These are phyloP conservation scores for Argentina silus DNA, from an alignment of 2,797 vertebrate genomes.

Conservation along the genomic window DNA sequence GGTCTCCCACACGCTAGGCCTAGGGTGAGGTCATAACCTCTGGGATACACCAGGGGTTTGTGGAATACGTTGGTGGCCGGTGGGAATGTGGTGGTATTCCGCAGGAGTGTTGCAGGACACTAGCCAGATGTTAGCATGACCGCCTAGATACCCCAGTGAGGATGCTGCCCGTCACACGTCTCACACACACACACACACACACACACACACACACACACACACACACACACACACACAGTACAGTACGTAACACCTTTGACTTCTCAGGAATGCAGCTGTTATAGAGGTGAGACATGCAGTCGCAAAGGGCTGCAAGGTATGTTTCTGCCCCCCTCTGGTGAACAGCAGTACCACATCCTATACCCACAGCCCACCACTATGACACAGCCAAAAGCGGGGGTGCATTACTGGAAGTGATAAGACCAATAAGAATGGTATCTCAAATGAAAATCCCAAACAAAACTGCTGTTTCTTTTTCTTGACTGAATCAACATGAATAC, in stretches of 20 bases:
- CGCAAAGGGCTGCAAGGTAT: not conserved
- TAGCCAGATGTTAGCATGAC: not conserved
- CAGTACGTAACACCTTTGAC: not conserved
- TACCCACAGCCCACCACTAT: not conserved
- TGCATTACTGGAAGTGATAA: constrained; percentile 4
- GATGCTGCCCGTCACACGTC: too few relatives aligned
- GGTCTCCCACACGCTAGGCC: not conserved
- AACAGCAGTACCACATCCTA: constrained; percentile 17
- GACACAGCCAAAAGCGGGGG: not conserved
- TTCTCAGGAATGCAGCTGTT: not conserved
- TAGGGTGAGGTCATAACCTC: not conserved
- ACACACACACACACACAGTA: not conserved
- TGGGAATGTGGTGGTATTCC: not conserved
- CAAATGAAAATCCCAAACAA: too few relatives aligned
- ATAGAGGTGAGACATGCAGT: not conserved
- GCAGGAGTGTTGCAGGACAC: not conserved
- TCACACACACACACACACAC: not conserved
- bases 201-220: constrained; percentile 6
- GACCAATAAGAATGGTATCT: not conserved
- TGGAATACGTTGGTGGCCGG: not conserved
- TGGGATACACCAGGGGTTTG: not conserved
- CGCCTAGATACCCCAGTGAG: too few relatives aligned
- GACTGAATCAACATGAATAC: too few relatives aligned
- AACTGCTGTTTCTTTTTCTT: not conserved
- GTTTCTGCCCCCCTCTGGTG: constrained; percentile 56